Percentiles rank a stretch among this genome's conserved stretches.
Conservation (phyloP, 2,113 vertebrate species). For the zebrafish (Danio rerio) region GRCz12tu NC_133179.1:8972001-8972500, state of each 20-base stretch:
- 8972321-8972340: not conserved
- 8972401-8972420: slow-evolving; percentile 10
- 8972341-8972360: not conserved
- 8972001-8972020: too few species aligned
- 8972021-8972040: too few species aligned
- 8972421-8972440: slow-evolving; percentile 11
- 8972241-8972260: not conserved
- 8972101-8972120: too few species aligned
- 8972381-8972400: not conserved
- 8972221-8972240: too few species aligned
- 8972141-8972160: too few species aligned
- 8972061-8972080: too few species aligned
- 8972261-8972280: not conserved
- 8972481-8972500: slow-evolving; percentile 8
- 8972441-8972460: slow-evolving; percentile 26
- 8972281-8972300: not conserved
- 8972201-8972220: not conserved
- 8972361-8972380: not conserved
- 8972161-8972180: too few species aligned
- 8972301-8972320: not conserved
- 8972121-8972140: too few species aligned
- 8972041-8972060: too few species aligned
- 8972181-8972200: too few species aligned
- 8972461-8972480: not conserved
- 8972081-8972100: too few species aligned